Percentiles rank a stretch among this genome's conserved stretches.
These are phyloP conservation scores for Xanthorhoe spadicearia DNA, from an alignment of 2,888 invertebrate species.

Conservation along the genomic window DNA sequence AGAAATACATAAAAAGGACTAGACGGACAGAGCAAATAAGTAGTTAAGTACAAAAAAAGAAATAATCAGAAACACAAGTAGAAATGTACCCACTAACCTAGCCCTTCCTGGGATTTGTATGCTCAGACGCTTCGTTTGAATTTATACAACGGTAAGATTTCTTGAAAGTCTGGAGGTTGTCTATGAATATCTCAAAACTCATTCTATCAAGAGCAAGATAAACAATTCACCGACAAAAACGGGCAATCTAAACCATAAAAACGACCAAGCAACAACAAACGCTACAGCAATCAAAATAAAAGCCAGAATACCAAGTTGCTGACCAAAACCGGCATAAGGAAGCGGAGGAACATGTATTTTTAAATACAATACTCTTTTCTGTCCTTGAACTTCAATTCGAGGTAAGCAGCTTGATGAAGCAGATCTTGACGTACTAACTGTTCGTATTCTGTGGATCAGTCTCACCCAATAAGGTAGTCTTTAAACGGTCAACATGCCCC, in stretches of 20 bases:
- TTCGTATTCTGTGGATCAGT: constrained; percentile 49
- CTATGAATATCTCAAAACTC: constrained; percentile 1
- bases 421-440: constrained; percentile 22
- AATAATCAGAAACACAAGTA: too few species aligned
- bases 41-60: too few species aligned
- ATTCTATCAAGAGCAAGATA: constrained; percentile 4
- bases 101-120: too few species aligned
- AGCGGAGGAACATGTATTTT: constrained; percentile 64
- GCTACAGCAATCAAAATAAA: constrained; percentile 18
- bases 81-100: too few species aligned
- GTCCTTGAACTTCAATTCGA: constrained; percentile 76
- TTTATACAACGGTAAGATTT: neutral
- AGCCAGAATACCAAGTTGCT: constrained; percentile 25
- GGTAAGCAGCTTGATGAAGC: constrained; percentile 58
- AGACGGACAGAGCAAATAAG: too few species aligned
- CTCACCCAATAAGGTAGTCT: constrained; percentile 60
- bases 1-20: too few species aligned
- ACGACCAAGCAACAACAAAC: constrained; percentile 10
- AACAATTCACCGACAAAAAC: constrained; percentile 1
- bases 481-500: constrained; percentile 52
- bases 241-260: constrained; percentile 9
- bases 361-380: constrained; percentile 66
- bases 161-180: neutral
- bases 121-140: neutral
- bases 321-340: constrained; percentile 63